A percentile compares a stretch with the other conserved stretches of the same genome.
These are phyloP conservation scores for Yponomeuta sedellus DNA, from an alignment of 2,888 invertebrate species.

Conservation along the genomic window DNA sequence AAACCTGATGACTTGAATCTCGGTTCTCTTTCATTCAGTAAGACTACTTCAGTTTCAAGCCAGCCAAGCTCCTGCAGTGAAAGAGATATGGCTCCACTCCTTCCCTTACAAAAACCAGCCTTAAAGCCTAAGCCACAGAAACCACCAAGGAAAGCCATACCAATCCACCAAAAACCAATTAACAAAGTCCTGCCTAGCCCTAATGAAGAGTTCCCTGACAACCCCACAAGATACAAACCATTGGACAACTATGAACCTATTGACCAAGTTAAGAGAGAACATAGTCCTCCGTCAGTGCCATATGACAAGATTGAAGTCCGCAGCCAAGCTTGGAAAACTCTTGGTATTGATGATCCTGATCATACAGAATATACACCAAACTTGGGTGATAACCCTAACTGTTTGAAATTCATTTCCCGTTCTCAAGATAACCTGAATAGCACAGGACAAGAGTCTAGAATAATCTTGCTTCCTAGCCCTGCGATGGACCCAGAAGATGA, in stretches of 20 bases:
- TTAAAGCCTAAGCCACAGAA: conserved; percentile 79
- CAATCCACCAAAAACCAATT: conserved; percentile 43
- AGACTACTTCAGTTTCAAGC: conserved; percentile 59
- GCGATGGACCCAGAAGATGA: conserved; percentile 71
- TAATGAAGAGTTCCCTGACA: conserved; percentile 63
- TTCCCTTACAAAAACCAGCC: conserved; percentile 67
- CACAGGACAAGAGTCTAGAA: conserved; percentile 68
- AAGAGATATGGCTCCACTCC: conserved; percentile 58
- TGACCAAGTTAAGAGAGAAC: conserved; percentile 67
- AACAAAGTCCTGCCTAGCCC: conserved; percentile 54
- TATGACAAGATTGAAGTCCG: conserved; percentile 87
- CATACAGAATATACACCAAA: conserved; percentile 80
- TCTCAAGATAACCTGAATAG: conserved; percentile 69
- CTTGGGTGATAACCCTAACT: conserved; percentile 62
- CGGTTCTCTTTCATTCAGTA: conserved; percentile 58
- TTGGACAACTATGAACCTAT: conserved; percentile 72
- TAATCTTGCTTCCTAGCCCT: conserved; percentile 72
- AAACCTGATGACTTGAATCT: conserved; percentile 67
- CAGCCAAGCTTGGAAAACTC: conserved; percentile 88
- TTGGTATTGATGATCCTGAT: conserved; percentile 83
- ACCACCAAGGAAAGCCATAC: conserved; percentile 77
- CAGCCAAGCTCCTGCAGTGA: conserved; percentile 55
- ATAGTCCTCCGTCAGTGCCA: conserved; percentile 61
- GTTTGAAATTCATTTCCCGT: conserved; percentile 68
- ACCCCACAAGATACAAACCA: conserved; percentile 67